These are phyloP conservation scores for Pandemis corylana DNA, from an alignment of 2,888 invertebrate genomes.

Conservation along the genomic window DNA sequence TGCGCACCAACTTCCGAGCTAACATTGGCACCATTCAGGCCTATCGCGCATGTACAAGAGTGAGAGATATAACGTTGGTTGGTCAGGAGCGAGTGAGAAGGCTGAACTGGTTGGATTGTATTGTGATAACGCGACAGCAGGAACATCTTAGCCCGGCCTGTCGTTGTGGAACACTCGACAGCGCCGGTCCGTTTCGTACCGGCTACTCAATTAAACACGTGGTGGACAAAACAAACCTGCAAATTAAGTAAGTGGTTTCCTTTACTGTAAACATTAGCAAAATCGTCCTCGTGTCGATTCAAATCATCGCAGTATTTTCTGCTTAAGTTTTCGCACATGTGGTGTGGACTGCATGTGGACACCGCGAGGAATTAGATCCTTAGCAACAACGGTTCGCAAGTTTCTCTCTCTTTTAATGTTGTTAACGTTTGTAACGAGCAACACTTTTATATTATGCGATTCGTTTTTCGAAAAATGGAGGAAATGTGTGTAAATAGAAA, in stretches of 20 bases:
- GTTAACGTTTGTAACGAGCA: neutral
- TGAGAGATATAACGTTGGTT: slow-evolving; percentile 6
- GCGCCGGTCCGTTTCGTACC: slow-evolving; percentile 64
- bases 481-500: too few species aligned
- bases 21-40: slow-evolving; percentile 16
- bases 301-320: neutral
- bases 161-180: slow-evolving; percentile 75
- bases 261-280: slow-evolving; percentile 17
- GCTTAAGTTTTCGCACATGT: neutral
- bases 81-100: slow-evolving; percentile 22
- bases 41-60: slow-evolving; percentile 23
- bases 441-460: too few species aligned
- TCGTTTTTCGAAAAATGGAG: too few species aligned
- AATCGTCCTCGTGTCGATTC: neutral
- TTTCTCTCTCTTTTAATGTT: neutral
- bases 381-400: neutral
- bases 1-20: slow-evolving; percentile 47
- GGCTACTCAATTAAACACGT: slow-evolving; percentile 67
- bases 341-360: neutral
- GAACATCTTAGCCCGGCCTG: slow-evolving; percentile 57
- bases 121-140: slow-evolving; percentile 29
- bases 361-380: neutral
- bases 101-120: slow-evolving; percentile 23
- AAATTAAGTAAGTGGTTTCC: slow-evolving; percentile 65
- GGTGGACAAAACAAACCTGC: slow-evolving; percentile 67